These are phyloP conservation scores for Microcebus lehilahytsara DNA, from an alignment of 2,113 vertebrate genomes.

Conservation along the genomic window DNA sequence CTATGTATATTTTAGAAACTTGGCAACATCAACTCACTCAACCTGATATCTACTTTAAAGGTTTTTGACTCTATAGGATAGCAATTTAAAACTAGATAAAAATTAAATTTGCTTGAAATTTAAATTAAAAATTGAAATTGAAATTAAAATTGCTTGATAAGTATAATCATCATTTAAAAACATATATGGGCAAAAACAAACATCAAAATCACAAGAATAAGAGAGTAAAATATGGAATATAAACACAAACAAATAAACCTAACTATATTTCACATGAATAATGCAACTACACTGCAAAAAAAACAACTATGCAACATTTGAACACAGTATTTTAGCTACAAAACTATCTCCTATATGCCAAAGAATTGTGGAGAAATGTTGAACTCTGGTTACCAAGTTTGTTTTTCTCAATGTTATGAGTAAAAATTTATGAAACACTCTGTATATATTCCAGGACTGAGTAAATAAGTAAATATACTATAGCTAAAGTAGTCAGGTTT, in stretches of 20 bases:
- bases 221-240: background rate
- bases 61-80: background rate
- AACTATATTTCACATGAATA: background rate
- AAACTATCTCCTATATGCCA: background rate
- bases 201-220: background rate
- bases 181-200: background rate
- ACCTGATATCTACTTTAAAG: background rate
- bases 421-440: background rate
- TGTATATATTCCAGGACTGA: background rate
- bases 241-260: background rate
- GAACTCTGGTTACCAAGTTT: background rate
- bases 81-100: background rate
- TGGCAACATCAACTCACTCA: background rate
- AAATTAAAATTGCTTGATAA: background rate
- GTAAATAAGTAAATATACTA: background rate
- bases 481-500: background rate
- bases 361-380: background rate
- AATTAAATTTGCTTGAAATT: background rate
- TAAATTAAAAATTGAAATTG: too few species aligned
- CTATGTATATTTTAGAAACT: background rate
- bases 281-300: background rate
- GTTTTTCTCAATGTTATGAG: background rate
- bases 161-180: background rate
- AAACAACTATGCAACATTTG: background rate
- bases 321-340: background rate